Percentiles rank a stretch among this genome's conserved stretches.
Evolutionary conservation across 2,797 vertebrate species (phyloP).

Genomic region (Lepidocolaptes lacrymiger): DNA sequence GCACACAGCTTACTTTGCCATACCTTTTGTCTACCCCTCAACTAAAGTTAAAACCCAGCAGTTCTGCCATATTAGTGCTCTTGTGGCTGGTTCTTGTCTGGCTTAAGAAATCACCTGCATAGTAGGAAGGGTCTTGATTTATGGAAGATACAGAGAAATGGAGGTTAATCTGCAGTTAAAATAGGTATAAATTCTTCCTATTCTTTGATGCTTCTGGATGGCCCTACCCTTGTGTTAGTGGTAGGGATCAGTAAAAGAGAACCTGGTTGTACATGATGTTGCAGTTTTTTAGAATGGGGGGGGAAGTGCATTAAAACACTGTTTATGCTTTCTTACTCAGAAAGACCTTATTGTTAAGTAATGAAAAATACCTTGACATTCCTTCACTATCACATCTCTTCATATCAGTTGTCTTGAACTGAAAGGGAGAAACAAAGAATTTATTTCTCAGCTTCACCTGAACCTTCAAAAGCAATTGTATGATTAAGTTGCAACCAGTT

Average conservation of each 20-base stretch:
- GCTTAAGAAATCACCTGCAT: not conserved
- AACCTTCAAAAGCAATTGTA: constrained; percentile 26
- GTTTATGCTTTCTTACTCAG: not conserved
- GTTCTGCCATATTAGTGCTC: not conserved
- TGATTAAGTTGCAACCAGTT: constrained; percentile 27
- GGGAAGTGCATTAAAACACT: not conserved
- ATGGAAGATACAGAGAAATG: not conserved
- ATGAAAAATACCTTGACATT: constrained; percentile 12
- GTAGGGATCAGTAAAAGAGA: not conserved
- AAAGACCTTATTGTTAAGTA: constrained; percentile 42
- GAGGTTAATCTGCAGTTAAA: not conserved
- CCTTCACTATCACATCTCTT: constrained; percentile 24
- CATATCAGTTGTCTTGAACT: constrained; percentile 16
- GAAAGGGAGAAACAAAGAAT: constrained; percentile 22
- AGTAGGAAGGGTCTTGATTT: not conserved
- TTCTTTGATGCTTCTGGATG: not conserved
- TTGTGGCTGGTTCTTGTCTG: not conserved
- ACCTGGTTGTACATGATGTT: not conserved
- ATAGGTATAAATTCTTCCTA: not conserved
- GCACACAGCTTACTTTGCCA: not conserved
- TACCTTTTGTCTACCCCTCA: not conserved
- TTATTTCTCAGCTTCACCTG: constrained; percentile 27
- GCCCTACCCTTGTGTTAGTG: not conserved
- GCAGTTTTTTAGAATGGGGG: not conserved
- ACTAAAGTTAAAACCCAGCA: not conserved